These are phyloP conservation scores for Trichonephila clavipes DNA, from an alignment of 1,140 invertebrate genomes.

Conservation along the genomic window DNA sequence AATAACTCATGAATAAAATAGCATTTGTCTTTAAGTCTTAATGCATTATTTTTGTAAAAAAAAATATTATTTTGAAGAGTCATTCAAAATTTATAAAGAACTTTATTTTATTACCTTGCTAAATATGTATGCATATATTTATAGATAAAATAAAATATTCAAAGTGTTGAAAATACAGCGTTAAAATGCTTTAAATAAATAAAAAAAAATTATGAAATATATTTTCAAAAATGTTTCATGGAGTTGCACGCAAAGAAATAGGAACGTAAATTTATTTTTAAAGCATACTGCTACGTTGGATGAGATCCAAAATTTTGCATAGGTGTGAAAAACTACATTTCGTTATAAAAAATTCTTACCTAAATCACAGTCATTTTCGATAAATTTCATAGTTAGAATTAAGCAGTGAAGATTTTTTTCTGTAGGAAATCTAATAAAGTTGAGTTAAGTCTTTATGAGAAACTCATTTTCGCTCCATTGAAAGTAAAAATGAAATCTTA, in stretches of 20 bases:
- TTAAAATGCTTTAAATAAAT: too few species aligned
- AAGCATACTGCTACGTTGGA: not conserved
- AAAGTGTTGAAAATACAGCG: too few species aligned
- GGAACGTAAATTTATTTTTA: not conserved
- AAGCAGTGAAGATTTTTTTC: not conserved
- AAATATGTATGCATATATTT: too few species aligned
- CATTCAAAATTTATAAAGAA: too few species aligned
- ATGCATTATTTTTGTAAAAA: too few species aligned
- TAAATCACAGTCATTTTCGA: not conserved
- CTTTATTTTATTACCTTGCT: too few species aligned
- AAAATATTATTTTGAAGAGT: too few species aligned
- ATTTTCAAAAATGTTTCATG: not conserved
- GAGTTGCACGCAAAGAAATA: not conserved
- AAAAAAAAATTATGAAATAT: not conserved
- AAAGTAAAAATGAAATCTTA: not conserved
- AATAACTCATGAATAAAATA: too few species aligned
- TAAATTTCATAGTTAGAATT: not conserved
- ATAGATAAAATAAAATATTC: too few species aligned
- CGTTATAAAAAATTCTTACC: not conserved
- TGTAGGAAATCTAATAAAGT: not conserved
- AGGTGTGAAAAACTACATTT: not conserved
- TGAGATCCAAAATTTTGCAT: not conserved
- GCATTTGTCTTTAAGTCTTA: too few species aligned
- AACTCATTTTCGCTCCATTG: not conserved
- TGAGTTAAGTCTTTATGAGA: not conserved